These are phyloP conservation scores for Patella vulgata DNA, from an alignment of 1,140 invertebrate species.

Conservation along the genomic window DNA sequence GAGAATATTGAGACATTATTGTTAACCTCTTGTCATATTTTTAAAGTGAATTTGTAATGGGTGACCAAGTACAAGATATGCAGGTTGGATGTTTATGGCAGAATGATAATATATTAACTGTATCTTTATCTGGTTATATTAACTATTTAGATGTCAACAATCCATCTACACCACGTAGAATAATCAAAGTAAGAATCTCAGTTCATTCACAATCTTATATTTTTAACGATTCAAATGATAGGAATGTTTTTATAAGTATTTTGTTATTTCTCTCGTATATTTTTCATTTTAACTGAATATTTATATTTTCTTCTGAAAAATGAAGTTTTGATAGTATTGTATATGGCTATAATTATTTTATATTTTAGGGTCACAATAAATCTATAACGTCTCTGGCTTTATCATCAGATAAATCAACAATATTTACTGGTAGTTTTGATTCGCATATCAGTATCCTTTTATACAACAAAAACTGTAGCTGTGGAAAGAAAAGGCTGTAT, in stretches of 20 bases:
- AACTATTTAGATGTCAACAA: constrained; percentile 92
- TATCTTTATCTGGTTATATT: constrained; percentile 94
- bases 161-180: constrained; percentile 82
- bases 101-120: constrained; percentile 82
- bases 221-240: too few species aligned
- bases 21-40: too few species aligned
- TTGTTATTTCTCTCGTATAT: background rate
- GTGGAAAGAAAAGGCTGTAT: background rate
- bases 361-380: constrained; percentile 90
- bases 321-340: too few species aligned
- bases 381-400: constrained; percentile 93
- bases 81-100: constrained; percentile 98
- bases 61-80: constrained; percentile 83
- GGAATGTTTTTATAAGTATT: too few species aligned
- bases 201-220: too few species aligned
- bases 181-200: constrained; percentile 81
- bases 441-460: constrained; percentile 44
- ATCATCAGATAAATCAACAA: constrained; percentile 77
- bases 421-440: constrained; percentile 85
- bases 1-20: too few species aligned
- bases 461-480: too few species aligned
- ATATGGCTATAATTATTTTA: constrained; percentile 5
- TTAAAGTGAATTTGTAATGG: constrained; percentile 50
- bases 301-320: too few species aligned
- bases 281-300: background rate